Percentiles rank a stretch among this genome's conserved stretches.
These are phyloP conservation scores for Apantesis nais DNA, from an alignment of 2,888 invertebrate species.

Conservation along the genomic window DNA sequence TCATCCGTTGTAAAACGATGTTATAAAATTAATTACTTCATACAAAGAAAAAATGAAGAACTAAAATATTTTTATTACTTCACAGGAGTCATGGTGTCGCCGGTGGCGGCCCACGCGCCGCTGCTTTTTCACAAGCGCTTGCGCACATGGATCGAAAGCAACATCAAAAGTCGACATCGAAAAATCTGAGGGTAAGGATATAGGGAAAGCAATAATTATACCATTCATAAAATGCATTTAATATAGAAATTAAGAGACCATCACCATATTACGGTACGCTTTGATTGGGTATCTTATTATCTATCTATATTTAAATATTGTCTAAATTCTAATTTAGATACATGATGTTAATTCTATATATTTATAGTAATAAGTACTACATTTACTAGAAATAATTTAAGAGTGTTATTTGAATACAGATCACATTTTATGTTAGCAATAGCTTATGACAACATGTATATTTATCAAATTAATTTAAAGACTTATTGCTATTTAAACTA, in stretches of 20 bases:
- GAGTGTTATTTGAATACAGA: constrained; percentile 78
- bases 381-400: constrained; percentile 79
- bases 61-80: constrained; percentile 47
- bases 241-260: constrained; percentile 75
- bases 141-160: constrained; percentile 75
- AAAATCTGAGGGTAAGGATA: constrained; percentile 77
- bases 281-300: constrained; percentile 58
- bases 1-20: no score
- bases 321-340: constrained; percentile 61
- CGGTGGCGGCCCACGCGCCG: constrained; percentile 85
- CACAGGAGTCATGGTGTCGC: constrained; percentile 88
- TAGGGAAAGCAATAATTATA: constrained; percentile 41
- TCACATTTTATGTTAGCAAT: constrained; percentile 76
- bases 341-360: constrained; percentile 62
- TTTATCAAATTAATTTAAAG: constrained; percentile 67
- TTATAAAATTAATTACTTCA: no score
- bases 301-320: constrained; percentile 51
- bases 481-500: constrained; percentile 86
- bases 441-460: constrained; percentile 59
- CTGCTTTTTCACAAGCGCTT: constrained; percentile 74
- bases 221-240: constrained; percentile 66
- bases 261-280: constrained; percentile 76
- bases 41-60: neutral
- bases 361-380: constrained; percentile 63
- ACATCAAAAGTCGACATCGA: constrained; percentile 75